These are phyloP conservation scores for Zeuzera pyrina DNA, from an alignment of 2,888 invertebrate genomes.

Conservation along the genomic window DNA sequence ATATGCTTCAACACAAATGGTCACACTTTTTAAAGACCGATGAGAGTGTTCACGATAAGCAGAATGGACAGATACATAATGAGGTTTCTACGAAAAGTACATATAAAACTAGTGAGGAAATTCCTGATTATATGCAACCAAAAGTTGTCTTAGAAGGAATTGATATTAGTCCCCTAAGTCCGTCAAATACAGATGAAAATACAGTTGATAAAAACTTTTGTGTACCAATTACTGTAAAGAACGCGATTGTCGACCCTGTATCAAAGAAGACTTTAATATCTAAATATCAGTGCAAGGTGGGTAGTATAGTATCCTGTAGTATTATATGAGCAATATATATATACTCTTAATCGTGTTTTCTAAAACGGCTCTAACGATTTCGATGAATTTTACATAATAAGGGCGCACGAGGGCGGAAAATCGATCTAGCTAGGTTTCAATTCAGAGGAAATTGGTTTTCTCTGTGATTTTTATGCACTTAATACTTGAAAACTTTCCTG, in stretches of 20 bases:
- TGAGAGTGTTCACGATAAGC: slow-evolving; percentile 30
- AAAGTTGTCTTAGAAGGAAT: slow-evolving; percentile 33
- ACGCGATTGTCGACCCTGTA: slow-evolving; percentile 30
- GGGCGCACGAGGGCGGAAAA: too few species aligned
- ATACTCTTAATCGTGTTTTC: too few species aligned
- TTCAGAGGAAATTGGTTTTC: too few species aligned
- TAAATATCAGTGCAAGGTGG: slow-evolving; percentile 42
- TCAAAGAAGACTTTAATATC: slow-evolving; percentile 47
- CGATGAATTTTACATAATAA: too few species aligned
- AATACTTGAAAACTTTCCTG: too few species aligned
- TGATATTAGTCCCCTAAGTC: slow-evolving; percentile 14
- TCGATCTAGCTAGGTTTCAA: too few species aligned
- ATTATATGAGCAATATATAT: too few species aligned
- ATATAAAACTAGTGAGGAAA: slow-evolving; percentile 29
- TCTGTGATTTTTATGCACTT: too few species aligned
- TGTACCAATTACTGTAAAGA: slow-evolving; percentile 21
- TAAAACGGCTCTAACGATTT: too few species aligned
- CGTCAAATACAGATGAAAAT: slow-evolving; percentile 5
- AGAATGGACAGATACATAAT: neutral
- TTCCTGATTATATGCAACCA: slow-evolving; percentile 39
- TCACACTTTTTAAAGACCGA: slow-evolving; percentile 42
- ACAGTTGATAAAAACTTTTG: slow-evolving; percentile 17
- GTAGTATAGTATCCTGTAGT: too few species aligned
- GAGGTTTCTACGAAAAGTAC: slow-evolving; percentile 11
- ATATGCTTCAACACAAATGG: slow-evolving; percentile 58